These are phyloP conservation scores for Syrphus vitripennis DNA, from an alignment of 2,888 invertebrate genomes.

Conservation along the genomic window DNA sequence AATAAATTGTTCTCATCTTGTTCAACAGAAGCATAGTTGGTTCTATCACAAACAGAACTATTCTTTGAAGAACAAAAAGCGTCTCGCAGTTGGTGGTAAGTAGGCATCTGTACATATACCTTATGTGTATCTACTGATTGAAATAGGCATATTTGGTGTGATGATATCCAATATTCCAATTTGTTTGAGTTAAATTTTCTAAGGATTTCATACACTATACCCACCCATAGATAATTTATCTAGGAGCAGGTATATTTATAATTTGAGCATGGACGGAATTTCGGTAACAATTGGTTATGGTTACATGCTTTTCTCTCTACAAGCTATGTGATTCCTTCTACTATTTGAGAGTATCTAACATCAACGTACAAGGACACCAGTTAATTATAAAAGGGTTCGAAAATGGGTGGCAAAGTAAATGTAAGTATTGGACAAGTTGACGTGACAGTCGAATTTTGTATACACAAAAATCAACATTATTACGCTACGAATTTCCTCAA, in stretches of 20 bases:
- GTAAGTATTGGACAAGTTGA: background rate
- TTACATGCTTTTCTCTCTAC: background rate
- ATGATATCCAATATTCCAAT: background rate
- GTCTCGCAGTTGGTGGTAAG: conserved; percentile 3
- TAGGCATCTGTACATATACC: background rate
- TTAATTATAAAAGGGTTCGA: background rate
- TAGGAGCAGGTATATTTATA: too few relatives aligned
- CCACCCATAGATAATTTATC: too few relatives aligned
- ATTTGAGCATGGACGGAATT: background rate
- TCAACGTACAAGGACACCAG: background rate
- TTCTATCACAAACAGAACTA: conserved; percentile 2
- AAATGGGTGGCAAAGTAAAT: background rate
- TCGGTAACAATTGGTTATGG: background rate
- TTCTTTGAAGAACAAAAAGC: background rate
- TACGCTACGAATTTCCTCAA: background rate
- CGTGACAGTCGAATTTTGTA: background rate
- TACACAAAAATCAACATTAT: background rate
- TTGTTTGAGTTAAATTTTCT: background rate
- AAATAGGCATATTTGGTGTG: background rate
- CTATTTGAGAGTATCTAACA: background rate
- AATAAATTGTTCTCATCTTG: conserved; percentile 26
- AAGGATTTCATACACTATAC: background rate
- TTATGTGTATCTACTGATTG: background rate
- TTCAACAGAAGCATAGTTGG: background rate
- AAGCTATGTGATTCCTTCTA: background rate